phyloP scores from a whole-genome alignment of 2,797 vertebrate genomes.

The Poeciliopsis presidionis region DNA sequence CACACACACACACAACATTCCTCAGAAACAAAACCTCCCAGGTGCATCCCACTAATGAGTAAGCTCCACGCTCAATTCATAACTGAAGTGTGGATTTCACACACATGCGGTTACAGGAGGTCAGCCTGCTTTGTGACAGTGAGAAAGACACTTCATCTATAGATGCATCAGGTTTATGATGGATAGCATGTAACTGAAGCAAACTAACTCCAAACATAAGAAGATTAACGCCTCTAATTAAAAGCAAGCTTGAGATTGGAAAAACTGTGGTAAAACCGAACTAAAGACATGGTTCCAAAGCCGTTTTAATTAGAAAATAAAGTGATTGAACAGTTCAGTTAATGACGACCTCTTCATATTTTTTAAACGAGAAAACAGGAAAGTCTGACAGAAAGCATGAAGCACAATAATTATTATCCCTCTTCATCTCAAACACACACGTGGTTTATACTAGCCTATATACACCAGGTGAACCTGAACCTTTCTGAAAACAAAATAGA shows the following conservation, averaged over 20 bases:
- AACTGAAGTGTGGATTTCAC: slow-evolving; percentile 37
- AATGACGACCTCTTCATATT: neutral
- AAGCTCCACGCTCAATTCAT: slow-evolving; percentile 47
- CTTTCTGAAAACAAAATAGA: neutral
- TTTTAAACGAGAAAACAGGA: neutral
- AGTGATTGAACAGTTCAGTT: neutral
- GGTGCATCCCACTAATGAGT: slow-evolving; percentile 59
- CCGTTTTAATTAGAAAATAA: neutral
- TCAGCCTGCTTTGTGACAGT: too few species aligned
- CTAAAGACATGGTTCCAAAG: neutral
- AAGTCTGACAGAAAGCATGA: neutral
- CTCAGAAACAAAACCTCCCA: slow-evolving; percentile 61
- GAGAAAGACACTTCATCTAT: neutral
- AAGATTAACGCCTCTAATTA: neutral
- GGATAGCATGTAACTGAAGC: neutral
- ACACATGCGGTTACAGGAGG: neutral
- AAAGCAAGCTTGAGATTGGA: neutral
- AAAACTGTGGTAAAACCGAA: neutral
- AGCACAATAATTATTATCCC: neutral
- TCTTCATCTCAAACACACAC: neutral
- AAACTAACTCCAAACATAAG: neutral
- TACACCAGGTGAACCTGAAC: neutral
- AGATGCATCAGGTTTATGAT: too few species aligned
- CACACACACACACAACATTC: slow-evolving; percentile 56
- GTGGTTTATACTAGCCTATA: neutral